These are phyloP conservation scores for Mechanitis mazaeus DNA, from an alignment of 2,888 invertebrate genomes.

Conservation along the genomic window DNA sequence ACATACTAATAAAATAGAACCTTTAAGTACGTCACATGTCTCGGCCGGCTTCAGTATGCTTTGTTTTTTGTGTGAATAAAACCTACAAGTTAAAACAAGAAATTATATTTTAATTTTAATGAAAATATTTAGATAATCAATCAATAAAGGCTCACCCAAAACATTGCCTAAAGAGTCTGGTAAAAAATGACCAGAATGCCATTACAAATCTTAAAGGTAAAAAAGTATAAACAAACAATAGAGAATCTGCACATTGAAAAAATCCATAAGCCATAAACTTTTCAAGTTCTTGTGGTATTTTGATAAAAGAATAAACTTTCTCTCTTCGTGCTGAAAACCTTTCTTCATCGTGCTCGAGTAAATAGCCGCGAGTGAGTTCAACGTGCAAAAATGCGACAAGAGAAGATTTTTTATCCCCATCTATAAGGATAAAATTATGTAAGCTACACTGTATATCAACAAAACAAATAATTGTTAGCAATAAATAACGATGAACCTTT, in stretches of 20 bases:
- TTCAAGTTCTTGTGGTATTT: conserved; percentile 94
- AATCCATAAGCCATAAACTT: conserved; percentile 96
- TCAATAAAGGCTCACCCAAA: conserved; percentile 77
- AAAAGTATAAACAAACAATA: conserved; percentile 98
- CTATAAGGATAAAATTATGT: conserved; percentile 39
- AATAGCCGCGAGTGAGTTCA: conserved; percentile 94
- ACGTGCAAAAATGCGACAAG: conserved; percentile 85
- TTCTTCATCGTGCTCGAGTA: conserved; percentile 96
- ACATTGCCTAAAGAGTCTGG: conserved; percentile 83
- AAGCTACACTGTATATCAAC: not conserved
- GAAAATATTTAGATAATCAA: conserved; percentile 2
- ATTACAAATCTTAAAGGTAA: conserved; percentile 93
- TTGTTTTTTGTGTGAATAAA: conserved; percentile 57
- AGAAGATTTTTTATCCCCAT: conserved; percentile 62
- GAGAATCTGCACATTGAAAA: conserved; percentile 97
- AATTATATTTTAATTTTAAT: not conserved
- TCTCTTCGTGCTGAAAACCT: conserved; percentile 95
- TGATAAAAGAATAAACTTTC: conserved; percentile 97
- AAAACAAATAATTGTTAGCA: not conserved
- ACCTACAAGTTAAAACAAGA: conserved; percentile 46
- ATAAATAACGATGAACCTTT: conserved; percentile 44
- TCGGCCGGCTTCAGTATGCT: conserved; percentile 89
- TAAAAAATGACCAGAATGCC: conserved; percentile 88
- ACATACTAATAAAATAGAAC: conserved; percentile 89
- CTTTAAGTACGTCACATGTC: conserved; percentile 96